Evolutionary conservation across 2,113 vertebrate species (phyloP), one percentile per base, ranked within the genome.

Genomic region (Sterna hirundo): DNA sequence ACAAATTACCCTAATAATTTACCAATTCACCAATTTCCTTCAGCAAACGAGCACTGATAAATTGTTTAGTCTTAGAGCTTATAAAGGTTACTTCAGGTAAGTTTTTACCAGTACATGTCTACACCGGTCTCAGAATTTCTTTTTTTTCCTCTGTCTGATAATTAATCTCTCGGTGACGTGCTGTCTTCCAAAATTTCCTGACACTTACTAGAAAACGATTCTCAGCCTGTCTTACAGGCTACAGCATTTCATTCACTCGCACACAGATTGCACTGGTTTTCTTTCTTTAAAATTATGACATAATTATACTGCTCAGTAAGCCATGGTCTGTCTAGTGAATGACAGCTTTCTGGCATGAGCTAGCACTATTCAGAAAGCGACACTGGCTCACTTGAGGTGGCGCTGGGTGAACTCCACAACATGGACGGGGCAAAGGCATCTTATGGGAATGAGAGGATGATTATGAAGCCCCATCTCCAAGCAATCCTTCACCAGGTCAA

Each of bases 91-190:
- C 32, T 51, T 75, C 72, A 91, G 71, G 68, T 66, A 91, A 78
- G 14, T 36, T 88, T 77, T 70, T n/a, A 83, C 25, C 57, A 58
- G 32, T 26, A 55, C 14, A 1, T n/a, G 58, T 34, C 11, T 17
- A 22, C 26, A 29, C 30, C 27, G 13, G 20, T 52, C 32, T 66
- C 55, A 64, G 29, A 72, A 15, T 54, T 68, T 21, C 8, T 40
- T 38, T 22, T 60, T 60, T 32, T 10, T 6, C 0, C 25, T 29
- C 54, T 47, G 4, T 47, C 71, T 60, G 42, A 62, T n/a, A 86
- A 79, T 84, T 79, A 76, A 81, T 55, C 55, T 66, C 55, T 81
- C 72, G 81, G 30, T 1, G 0, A 54, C 0, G 0, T 7, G 20
- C 4, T 66, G 15, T 40, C 51, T 75, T 75, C 19, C 79, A 83